Evolutionary conservation across 2,113 vertebrate species (phyloP), one percentile per base, ranked within the genome.

Genomic region (Poecilia latipinna): DNA sequence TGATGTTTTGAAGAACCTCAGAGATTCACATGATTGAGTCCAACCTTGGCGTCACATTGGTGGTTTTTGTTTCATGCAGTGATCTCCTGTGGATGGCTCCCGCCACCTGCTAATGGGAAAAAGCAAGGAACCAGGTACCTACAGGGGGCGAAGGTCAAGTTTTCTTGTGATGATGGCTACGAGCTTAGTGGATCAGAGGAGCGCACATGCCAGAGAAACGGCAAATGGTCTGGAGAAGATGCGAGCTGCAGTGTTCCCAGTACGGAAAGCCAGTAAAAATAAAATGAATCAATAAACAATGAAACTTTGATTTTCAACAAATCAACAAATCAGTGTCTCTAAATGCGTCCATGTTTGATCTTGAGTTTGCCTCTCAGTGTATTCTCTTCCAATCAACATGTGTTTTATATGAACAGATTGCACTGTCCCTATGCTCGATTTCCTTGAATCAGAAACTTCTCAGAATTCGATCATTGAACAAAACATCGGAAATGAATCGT

Each of bases 11-110:
- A 60, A 64, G 4, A 48, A 1, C 29, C 4, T 13, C 1, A 11
- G 1, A 62, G 32, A 12, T 26, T 35, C 12, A 54, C 31, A 28
- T 17, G 3, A 1, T 24, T 4, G 24, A 28, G n/a, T 42, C 29
- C 6, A 65, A 65, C 24, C 22, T 24, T 70, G 11, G 1, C 26
- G 26, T 77, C 17, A 51, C 61, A 65, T 11, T 39, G 26, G 19
- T 66, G 7, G 15, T 61, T 7, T 4, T 54, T 66, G 12, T 76
- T 8, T 13, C 79, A 0, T 73, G 28, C 85, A 98, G 97, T 97
- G 89, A 77, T 94, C 31, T 95, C 96, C 64, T 98, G 97, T 54
- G 97, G 96, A 42, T 95, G 96, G 95, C 82, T 98, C 70, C 51
- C 89, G 29, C 91, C 95, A 0, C 98, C 98, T 0, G 4, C 1